These are phyloP conservation scores for Ennomos quercinarius DNA, from an alignment of 2,888 invertebrate species.

Conservation along the genomic window DNA sequence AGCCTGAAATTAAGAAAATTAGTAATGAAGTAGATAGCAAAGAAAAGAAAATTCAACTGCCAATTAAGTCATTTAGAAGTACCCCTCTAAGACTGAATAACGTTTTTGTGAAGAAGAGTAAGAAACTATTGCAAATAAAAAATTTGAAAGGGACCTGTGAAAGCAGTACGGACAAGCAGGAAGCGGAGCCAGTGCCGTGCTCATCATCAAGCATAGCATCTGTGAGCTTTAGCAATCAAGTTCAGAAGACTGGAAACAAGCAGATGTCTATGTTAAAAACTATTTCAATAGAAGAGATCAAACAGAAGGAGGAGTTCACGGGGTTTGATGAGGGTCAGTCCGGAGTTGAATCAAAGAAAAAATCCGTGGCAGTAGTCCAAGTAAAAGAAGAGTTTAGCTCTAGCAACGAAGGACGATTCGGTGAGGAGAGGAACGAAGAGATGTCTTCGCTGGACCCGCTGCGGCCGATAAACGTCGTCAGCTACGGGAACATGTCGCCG, in stretches of 20 bases:
- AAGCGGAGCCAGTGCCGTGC: constrained; percentile 57
- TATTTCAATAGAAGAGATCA: constrained; percentile 66
- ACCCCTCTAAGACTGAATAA: constrained; percentile 71
- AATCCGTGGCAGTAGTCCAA: constrained; percentile 45
- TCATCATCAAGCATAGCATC: constrained; percentile 62
- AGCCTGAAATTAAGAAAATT: constrained; percentile 45
- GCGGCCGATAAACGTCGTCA: constrained; percentile 76
- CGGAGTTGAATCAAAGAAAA: constrained; percentile 42
- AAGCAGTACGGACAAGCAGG: constrained; percentile 40
- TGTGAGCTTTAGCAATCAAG: constrained; percentile 69
- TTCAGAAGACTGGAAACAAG: constrained; percentile 33
- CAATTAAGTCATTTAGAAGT: constrained; percentile 55
- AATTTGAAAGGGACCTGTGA: constrained; percentile 59
- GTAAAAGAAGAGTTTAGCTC: constrained; percentile 75
- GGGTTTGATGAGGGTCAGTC: constrained; percentile 57
- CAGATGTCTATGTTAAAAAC: constrained; percentile 54
- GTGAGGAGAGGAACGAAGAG: background rate
- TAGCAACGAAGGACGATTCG: constrained; percentile 52
- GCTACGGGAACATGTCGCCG: constrained; percentile 68
- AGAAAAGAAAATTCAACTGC: constrained; percentile 53
- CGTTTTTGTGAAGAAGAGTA: constrained; percentile 76
- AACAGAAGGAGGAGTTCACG: constrained; percentile 50
- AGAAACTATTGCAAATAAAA: constrained; percentile 77
- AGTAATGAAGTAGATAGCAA: constrained; percentile 40
- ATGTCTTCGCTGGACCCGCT: constrained; percentile 60